Evolutionary conservation across 37 sponge, comb jelly and placozoan genomes (phyloP), one percentile per base, ranked within the genome.

Genomic region (Oscarella lobularis): DNA sequence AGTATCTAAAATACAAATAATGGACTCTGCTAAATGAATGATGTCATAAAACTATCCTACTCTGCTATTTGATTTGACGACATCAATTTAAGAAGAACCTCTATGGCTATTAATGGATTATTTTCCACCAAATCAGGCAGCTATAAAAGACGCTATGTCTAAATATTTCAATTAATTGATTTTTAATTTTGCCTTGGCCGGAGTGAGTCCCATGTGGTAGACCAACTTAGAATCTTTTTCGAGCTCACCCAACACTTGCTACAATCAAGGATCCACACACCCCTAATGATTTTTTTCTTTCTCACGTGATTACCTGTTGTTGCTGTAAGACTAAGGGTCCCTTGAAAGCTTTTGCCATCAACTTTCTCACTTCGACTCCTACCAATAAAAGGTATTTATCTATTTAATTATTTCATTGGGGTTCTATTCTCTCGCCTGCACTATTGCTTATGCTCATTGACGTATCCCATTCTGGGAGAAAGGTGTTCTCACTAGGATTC

Each of bases 31-130:
- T 3, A 95, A 81, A 40, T 87, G 91, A 39, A n/a, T n/a, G n/a
- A n/a, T n/a, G n/a, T n/a, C n/a, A n/a, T n/a, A n/a, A n/a, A n/a
- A n/a, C n/a, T n/a, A n/a, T n/a, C 81, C 70, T 79, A 95, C 91
- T 87, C 95, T 39, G 88, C 79, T 3, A 95, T 83, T 41, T 87
- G 91, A 39, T 73, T 85, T 60, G 90, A 86, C 72, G 77, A 76
- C 20, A 77, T 85, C 38, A 95, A 79, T 14, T 81, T 73, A 1
- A 95, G 81, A 0, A 95, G 78, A 33, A 89, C 88, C 33, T 95
- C 95, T 3, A 92, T 83, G 3, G 98, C 98, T 3, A 96, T 78
- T 27, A 83, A 75, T 3, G 93, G 93, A 74, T 96, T 96, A 75
- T 87, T 89, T 75, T 96, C 98, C 34, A 96, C 93, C 39, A 96